Percentiles rank a stretch among this genome's conserved stretches.
Conservation (phyloP, 2,888 invertebrate genomes). For the Spisula solida region DNA sequence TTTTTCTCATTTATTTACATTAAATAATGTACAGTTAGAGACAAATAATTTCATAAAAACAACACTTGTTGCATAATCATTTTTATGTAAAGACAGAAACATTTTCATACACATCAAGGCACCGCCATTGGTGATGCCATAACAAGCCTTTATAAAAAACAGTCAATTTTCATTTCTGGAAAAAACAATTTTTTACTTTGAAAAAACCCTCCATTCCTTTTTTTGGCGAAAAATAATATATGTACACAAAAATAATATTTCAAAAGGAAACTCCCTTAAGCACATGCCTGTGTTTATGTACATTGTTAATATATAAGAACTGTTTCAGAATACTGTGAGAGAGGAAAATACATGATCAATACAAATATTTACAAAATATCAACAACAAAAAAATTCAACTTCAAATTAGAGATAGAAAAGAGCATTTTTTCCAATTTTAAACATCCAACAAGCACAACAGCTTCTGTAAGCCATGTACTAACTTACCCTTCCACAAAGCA, state of each 20-base stretch:
- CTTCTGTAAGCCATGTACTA: background rate
- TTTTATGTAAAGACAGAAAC: conserved; percentile 1
- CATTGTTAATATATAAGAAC: background rate
- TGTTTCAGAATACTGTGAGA: background rate
- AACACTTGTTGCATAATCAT: conserved; percentile 3
- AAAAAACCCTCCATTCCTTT: background rate
- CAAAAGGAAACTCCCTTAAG: background rate
- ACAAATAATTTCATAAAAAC: background rate
- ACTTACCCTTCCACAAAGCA: background rate
- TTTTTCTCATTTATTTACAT: conserved; percentile 8
- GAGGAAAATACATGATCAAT: background rate
- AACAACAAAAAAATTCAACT: background rate
- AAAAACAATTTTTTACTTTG: background rate
- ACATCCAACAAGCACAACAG: background rate
- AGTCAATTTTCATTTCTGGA: background rate
- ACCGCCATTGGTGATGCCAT: conserved; percentile 1
- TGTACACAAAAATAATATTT: background rate
- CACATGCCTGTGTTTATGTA: background rate
- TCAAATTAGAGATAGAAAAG: background rate
- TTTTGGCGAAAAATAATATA: background rate
- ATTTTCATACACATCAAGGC: background rate
- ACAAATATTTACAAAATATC: background rate
- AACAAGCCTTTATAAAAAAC: background rate
- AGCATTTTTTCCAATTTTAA: background rate
- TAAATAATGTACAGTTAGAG: background rate